A percentile compares a stretch with the other conserved stretches of the same genome.
Conservation (phyloP, 2,797 vertebrate genomes). For the Prionace glauca region DNA sequence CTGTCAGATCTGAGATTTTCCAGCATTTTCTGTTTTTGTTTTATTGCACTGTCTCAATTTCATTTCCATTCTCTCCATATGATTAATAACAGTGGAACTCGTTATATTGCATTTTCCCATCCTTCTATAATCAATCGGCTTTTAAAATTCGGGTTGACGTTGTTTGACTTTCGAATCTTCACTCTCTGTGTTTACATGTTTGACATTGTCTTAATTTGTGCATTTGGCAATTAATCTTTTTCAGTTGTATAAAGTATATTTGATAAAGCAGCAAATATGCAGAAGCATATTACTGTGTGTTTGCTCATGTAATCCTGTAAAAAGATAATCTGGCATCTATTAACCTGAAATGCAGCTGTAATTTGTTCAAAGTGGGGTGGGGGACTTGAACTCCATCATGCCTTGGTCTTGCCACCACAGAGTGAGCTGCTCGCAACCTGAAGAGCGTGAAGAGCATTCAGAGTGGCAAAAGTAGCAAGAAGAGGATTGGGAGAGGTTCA, state of each 20-base stretch:
- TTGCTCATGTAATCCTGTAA: not conserved
- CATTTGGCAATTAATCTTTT: not conserved
- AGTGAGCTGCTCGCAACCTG: too few species aligned
- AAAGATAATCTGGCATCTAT: not conserved
- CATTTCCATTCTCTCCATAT: not conserved
- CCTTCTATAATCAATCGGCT: not conserved
- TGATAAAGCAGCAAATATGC: too few species aligned
- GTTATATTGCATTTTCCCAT: not conserved
- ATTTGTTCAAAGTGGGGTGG: too few species aligned
- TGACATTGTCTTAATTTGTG: not conserved
- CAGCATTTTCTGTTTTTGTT: too few species aligned
- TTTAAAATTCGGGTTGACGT: not conserved
- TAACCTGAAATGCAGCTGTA: not conserved
- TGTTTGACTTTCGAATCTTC: not conserved
- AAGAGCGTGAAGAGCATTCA: too few species aligned
- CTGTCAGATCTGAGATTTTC: too few species aligned
- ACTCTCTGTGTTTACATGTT: not conserved
- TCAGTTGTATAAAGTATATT: slow-evolving; percentile 1
- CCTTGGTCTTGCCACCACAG: too few species aligned
- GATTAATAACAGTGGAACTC: too few species aligned
- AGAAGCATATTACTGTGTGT: not conserved
- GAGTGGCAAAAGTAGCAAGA: too few species aligned
- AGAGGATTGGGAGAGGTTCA: too few species aligned
- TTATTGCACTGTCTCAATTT: not conserved
- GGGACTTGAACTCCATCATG: too few species aligned